A percentile compares a stretch with the other conserved stretches of the same genome.
Conservation (phyloP, 2,113 vertebrate genomes). For the Sterrhoptilus dennistouni region DNA sequence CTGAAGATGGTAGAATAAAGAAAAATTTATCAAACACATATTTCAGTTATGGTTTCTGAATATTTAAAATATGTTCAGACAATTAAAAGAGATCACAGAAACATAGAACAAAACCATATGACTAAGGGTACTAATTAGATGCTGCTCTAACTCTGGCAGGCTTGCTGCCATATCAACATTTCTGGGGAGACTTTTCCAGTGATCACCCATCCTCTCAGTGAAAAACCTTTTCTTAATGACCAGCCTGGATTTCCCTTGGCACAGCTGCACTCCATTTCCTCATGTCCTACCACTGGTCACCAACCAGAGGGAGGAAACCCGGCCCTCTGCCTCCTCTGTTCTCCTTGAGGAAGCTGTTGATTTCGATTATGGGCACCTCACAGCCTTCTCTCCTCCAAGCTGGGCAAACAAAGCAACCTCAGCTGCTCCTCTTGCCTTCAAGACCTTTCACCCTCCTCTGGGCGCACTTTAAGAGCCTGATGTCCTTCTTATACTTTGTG, state of each 20-base stretch:
- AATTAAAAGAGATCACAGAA: not conserved
- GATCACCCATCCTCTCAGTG: accelerated
- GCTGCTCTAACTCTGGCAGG: not conserved
- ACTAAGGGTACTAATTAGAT: not conserved
- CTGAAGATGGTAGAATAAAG: not conserved
- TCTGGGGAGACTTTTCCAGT: not conserved
- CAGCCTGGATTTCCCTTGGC: not conserved
- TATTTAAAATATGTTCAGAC: not conserved
- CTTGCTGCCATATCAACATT: not conserved
- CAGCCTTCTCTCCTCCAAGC: not conserved
- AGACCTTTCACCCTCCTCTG: not conserved
- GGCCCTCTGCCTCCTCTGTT: accelerated
- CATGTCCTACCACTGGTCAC: accelerated
- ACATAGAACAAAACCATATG: not conserved
- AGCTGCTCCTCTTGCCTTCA: not conserved
- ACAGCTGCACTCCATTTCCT: not conserved
- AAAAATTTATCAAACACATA: not conserved
- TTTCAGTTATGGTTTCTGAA: not conserved
- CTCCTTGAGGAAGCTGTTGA: not conserved
- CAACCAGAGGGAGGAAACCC: not conserved
- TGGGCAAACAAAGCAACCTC: not conserved
- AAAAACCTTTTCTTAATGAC: not conserved
- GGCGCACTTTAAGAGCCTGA: not conserved
- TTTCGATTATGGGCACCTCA: accelerated
- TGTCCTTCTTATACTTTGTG: not conserved